These are phyloP conservation scores for Scolopax rusticola DNA, from an alignment of 2,797 vertebrate species.

Conservation along the genomic window DNA sequence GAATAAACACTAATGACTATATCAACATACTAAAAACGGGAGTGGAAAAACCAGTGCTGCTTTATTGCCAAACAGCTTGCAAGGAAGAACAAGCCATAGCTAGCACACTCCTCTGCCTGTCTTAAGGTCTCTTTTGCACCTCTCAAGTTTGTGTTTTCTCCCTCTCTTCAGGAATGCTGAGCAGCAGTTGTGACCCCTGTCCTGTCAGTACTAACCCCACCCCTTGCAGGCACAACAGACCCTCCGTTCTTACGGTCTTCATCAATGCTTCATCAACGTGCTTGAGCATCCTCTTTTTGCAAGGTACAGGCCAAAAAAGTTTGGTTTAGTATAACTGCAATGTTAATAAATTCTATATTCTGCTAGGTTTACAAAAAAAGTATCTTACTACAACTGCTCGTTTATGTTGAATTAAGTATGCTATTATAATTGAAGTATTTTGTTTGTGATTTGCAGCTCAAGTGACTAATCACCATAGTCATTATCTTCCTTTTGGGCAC, in stretches of 20 bases:
- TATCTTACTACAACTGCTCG: neutral
- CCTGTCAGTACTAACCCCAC: neutral
- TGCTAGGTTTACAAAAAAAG: neutral
- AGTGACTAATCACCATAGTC: constrained; percentile 18
- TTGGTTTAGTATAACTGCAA: neutral
- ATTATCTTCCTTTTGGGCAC: constrained; percentile 2
- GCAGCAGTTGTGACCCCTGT: neutral
- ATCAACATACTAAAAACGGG: neutral
- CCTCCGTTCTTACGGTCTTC: neutral
- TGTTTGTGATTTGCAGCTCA: constrained; percentile 31
- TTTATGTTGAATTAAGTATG: neutral
- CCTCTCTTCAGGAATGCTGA: neutral
- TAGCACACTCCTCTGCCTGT: neutral
- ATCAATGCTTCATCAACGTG: neutral
- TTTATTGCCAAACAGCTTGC: neutral
- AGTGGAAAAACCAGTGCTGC: neutral
- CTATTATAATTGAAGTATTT: neutral
- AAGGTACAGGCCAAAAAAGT: neutral
- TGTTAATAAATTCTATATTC: neutral
- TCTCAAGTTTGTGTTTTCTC: neutral
- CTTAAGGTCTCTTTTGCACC: neutral
- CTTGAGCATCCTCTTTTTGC: neutral
- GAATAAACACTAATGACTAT: neutral
- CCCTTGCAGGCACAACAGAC: neutral
- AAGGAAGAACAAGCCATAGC: neutral